phyloP scores from a whole-genome alignment of 2,888 invertebrate species.

The Ophion slaviceki region DNA sequence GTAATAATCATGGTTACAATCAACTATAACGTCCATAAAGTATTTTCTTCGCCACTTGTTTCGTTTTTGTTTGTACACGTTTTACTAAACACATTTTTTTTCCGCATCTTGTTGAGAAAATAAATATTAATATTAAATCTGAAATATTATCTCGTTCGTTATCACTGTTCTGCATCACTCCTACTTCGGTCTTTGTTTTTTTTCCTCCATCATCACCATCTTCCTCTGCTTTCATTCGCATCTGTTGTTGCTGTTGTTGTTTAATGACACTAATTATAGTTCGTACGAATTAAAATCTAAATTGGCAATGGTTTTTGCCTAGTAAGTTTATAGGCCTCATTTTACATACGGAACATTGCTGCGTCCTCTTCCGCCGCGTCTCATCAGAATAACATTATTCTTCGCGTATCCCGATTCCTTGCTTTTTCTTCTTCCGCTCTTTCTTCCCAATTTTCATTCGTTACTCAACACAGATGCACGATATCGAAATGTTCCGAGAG shows the following conservation, averaged over 20 bases:
- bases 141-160: slow-evolving; percentile 79
- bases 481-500: slow-evolving; percentile 46
- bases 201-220: neutral
- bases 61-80: slow-evolving; percentile 80
- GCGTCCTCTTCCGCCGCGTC: slow-evolving; percentile 50
- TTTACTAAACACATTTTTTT: slow-evolving; percentile 81
- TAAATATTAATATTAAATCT: slow-evolving; percentile 83
- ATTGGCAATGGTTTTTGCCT: slow-evolving; percentile 80
- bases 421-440: neutral
- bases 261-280: slow-evolving; percentile 73
- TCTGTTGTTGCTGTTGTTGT: slow-evolving; percentile 51
- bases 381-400: slow-evolving; percentile 61
- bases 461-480: slow-evolving; percentile 62
- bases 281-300: slow-evolving; percentile 74
- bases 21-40: slow-evolving; percentile 82
- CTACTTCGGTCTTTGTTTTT: slow-evolving; percentile 63
- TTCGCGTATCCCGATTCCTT: slow-evolving; percentile 57
- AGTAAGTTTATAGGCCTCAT: slow-evolving; percentile 83
- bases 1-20: slow-evolving; percentile 80
- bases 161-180: slow-evolving; percentile 75
- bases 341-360: slow-evolving; percentile 76
- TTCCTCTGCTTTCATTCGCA: slow-evolving; percentile 33
- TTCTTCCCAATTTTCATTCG: slow-evolving; percentile 53
- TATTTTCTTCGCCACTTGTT: slow-evolving; percentile 77
- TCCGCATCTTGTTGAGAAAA: slow-evolving; percentile 80